phyloP scores from a whole-genome alignment of 2,113 vertebrate genomes.

The Phyllopteryx taeniolatus region DNA sequence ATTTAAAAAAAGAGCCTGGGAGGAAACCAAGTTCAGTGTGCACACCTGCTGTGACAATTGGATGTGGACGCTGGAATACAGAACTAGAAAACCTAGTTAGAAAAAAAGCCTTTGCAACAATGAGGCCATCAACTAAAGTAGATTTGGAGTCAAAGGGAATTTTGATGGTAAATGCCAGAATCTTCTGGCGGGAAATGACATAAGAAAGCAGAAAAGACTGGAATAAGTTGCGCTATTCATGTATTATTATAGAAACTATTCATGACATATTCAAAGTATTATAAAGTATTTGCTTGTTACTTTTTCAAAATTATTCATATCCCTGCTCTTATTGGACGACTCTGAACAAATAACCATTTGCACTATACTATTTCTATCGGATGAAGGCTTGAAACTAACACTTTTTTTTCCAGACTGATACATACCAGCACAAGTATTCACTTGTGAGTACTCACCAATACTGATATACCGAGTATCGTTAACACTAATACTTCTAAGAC shows the following conservation, averaged over 20 bases:
- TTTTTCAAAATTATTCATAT: background rate
- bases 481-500: too few relatives aligned
- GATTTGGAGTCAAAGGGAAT: background rate
- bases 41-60: background rate
- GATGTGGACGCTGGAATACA: background rate
- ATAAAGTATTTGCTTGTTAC: background rate
- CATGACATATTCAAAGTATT: too few relatives aligned
- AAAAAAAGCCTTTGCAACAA: background rate
- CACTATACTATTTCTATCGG: background rate
- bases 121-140: background rate
- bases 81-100: background rate
- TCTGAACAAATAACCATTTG: background rate
- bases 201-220: background rate
- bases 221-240: background rate
- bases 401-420: too few relatives aligned
- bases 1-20: background rate
- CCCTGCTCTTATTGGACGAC: background rate
- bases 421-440: too few relatives aligned
- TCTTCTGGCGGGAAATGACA: background rate
- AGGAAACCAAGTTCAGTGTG: background rate
- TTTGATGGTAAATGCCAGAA: background rate
- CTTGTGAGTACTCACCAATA: too few relatives aligned
- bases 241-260: background rate
- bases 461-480: too few relatives aligned
- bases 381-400: too few relatives aligned